Evolutionary conservation across 2,113 vertebrate genomes (phyloP), one percentile per base, ranked within the genome.

Genomic region (Entelurus aequoreus): DNA sequence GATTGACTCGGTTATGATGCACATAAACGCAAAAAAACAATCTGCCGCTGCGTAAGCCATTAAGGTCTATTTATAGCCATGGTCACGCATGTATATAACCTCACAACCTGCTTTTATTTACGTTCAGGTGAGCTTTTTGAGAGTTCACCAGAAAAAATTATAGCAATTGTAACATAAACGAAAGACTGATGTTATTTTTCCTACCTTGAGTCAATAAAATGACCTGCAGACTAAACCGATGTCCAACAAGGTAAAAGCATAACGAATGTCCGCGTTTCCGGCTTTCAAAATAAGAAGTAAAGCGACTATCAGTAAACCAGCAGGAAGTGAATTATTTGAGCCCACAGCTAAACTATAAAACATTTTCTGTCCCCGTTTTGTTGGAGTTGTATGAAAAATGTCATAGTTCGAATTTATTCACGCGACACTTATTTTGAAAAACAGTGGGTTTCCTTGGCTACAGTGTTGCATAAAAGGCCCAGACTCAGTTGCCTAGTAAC

Each of bases 401-500:
- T 28, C 12, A 6, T 21, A 28, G 11, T 13, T 36, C 42, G 6
- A 46, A 46, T 46, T 9, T 46, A 12, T 5, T 6, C 6, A 13
- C 28, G 12, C 4, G 10, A 49, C 12, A 28, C 19, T 38, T 44
- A 69, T 65, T 79, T 64, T 76, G 65, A 75, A 75, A 53, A 48
- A 1, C 2, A 5, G 21, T 5, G 1, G 0, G 21, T 19, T 63
- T 78, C 73, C 60, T 28, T 28, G 38, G 46, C 38, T 57, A 13
- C 8, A 21, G 8, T 12, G 6, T 3, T 44, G 40, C 6, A 6
- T 44, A 57, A 38, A 19, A 40, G 19, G 76, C 56, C 72, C 62
- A 83, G 74, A 75, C 56, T 58, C 66, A 53, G 82, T 84, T 88
- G 80, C 76, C 67, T 67, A 46, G 81, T 54, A 47, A 81, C 81